Base-by-base conservation (phyloP, 2,888 invertebrate genomes). In the Limnephilus auricula region DNA sequence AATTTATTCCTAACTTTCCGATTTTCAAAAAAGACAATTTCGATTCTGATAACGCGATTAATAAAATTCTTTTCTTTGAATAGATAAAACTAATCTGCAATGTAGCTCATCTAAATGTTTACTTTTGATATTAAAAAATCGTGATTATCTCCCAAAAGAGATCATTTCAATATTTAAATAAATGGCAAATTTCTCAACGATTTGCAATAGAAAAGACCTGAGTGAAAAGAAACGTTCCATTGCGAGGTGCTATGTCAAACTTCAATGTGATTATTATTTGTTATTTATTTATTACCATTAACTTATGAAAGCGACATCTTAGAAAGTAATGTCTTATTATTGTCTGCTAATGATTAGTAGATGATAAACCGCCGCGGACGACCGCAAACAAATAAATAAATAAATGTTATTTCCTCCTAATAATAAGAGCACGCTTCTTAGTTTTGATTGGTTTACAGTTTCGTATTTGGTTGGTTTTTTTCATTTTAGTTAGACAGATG, bases 341-440 rank as follows among this genome's bases (percentile, higher is more conserved):
- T 25, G 65, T 65, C 65, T 65, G 25, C 65, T 65, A 65, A 65
- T 65, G 65, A 65, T 65, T 65, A 65, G 65, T n/a, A 9, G 65
- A 65, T 65, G 25, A 1, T n/a, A n/a, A n/a, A 25, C 25, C 65
- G 25, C 25, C 2, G 25, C 65, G 65, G 65, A 65, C n/a, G n/a
- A 65, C 65, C 65, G 65, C 65, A 65, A 65, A 65, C 65, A 65
- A 65, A 65, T 65, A 65, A 65, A 65, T 65, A 65, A 65, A 65
- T 65, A 65, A 65, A 65, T n/a, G 9, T 9, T 65, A 25, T 65
- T 65, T 65, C 65, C 65, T 65, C 25, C 65, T 65, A 25, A 65
- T 65, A n/a, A 65, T 65, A 65, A 65, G 65, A 18, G 25, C 65
- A 65, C 65, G 25, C 9, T 65, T 65, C 25, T 65, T 9, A 9